Base-by-base conservation (phyloP, 2,888 invertebrate genomes). In the Priocnemis perturbator region DNA sequence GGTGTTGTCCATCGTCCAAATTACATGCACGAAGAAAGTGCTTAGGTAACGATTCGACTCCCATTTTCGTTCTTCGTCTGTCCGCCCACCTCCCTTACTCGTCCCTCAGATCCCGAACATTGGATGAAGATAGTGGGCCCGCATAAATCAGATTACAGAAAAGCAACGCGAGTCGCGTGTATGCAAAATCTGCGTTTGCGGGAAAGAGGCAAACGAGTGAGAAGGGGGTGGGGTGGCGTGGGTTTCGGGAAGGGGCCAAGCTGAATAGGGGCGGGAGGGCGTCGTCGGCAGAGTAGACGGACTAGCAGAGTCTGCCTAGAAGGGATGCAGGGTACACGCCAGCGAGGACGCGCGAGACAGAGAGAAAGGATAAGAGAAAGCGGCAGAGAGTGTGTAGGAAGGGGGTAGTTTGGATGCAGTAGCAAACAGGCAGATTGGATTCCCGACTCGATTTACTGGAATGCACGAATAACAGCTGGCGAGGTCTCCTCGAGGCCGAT, bases 361-460 rank as follows among this genome's bases (percentile, higher is more conserved):
- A 11, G 57, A 67, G 64, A 63, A 59, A 47, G n/a, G n/a, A 11
- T 62, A 3, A 53, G 60, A 44, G n/a, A 60, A 30, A 45, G 20
- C 19, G 47, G 26, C 37, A 3, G 44, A 52, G 44, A 44, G 61
- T 11, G 71, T 44, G 65, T 65, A 64, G 72, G 67, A 68, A 72
- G 64, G 71, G 50, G 71, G 75, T 74, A 71, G 73, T 77, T 72
- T 74, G 77, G 77, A 79, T 76, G 77, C 74, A 79, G 78, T 76
- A 80, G 82, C 84, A 83, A 85, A 83, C 84, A 85, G 85, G 82
- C 83, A 85, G 85, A 85, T 85, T 85, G 85, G 82, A 85, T 85
- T 85, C 83, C 78, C 81, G 81, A 85, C 79, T 85, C 85, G 85
- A 85, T 85, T 85, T 84, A 85, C 82, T 79, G 83, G 85, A 85